A percentile compares a stretch with the other conserved stretches of the same genome.
Evolutionary conservation across 2,797 vertebrate species (phyloP).

Genomic region (Falco columbarius): DNA sequence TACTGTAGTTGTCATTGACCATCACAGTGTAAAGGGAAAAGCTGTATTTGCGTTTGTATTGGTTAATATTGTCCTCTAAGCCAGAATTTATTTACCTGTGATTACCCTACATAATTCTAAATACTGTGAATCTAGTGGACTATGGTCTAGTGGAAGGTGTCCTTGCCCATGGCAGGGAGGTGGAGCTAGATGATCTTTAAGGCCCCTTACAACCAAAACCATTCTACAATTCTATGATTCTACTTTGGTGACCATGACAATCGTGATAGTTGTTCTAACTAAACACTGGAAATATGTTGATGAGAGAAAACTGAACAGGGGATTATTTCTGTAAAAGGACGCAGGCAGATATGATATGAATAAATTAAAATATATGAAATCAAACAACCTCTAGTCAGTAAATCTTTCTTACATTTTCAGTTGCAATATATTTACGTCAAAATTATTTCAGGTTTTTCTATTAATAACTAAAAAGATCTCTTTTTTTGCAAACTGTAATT

Average conservation of each 20-base stretch:
- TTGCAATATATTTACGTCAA: not conserved
- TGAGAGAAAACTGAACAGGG: not conserved
- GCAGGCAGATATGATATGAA: not conserved
- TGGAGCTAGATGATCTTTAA: no score
- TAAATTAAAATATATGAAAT: not conserved
- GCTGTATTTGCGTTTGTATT: not conserved
- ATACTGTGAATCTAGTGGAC: not conserved
- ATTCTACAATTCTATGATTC: no score
- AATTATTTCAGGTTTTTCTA: not conserved
- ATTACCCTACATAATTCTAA: not conserved
- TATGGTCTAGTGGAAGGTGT: no score
- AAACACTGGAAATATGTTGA: not conserved
- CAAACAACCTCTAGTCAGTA: not conserved
- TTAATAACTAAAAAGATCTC: not conserved
- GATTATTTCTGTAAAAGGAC: not conserved
- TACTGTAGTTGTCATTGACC: not conserved
- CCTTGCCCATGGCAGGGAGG: no score
- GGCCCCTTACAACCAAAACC: no score
- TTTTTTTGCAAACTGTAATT: not conserved
- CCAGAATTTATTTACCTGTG: not conserved
- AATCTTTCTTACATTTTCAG: not conserved
- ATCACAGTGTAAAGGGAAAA: not conserved
- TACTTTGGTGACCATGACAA: not conserved
- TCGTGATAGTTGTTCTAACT: not conserved
- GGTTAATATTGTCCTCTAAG: not conserved